These are phyloP conservation scores for Scaptomyza hsui DNA, from an alignment of 1,140 invertebrate species.

Conservation along the genomic window DNA sequence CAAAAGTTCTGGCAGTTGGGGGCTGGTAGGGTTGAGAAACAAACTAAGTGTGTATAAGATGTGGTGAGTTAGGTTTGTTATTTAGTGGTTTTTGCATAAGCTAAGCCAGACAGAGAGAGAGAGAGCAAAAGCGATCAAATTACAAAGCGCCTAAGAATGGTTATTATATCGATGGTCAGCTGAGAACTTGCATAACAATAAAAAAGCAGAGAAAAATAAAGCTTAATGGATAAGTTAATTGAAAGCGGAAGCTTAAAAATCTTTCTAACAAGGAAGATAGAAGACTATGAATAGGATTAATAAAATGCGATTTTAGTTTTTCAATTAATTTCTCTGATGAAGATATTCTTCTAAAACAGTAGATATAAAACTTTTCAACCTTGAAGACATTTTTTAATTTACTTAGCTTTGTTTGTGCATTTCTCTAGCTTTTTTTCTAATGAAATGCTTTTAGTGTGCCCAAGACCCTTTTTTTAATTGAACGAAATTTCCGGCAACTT, in stretches of 20 bases:
- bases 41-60: background rate
- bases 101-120: background rate
- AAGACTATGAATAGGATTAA: too few relatives aligned
- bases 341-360: too few relatives aligned
- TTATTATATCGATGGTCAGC: background rate
- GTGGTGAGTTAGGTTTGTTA: conserved; percentile 25
- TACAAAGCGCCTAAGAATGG: background rate
- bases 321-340: too few relatives aligned
- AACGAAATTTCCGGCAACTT: conserved; percentile 39
- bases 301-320: too few relatives aligned
- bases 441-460: background rate
- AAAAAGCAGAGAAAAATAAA: background rate
- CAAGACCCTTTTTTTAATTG: conserved; percentile 23
- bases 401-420: background rate
- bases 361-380: background rate
- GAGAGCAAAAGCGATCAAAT: background rate
- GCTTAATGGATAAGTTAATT: background rate
- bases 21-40: conserved; percentile 6
- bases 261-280: too few relatives aligned
- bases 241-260: background rate
- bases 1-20: conserved; percentile 36
- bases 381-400: background rate
- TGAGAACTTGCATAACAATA: background rate
- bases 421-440: background rate
- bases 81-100: conserved; percentile 6